Evolutionary conservation across 2,888 invertebrate genomes (phyloP), one percentile per base, ranked within the genome.

Genomic region (Trichopoda pennipes): DNA sequence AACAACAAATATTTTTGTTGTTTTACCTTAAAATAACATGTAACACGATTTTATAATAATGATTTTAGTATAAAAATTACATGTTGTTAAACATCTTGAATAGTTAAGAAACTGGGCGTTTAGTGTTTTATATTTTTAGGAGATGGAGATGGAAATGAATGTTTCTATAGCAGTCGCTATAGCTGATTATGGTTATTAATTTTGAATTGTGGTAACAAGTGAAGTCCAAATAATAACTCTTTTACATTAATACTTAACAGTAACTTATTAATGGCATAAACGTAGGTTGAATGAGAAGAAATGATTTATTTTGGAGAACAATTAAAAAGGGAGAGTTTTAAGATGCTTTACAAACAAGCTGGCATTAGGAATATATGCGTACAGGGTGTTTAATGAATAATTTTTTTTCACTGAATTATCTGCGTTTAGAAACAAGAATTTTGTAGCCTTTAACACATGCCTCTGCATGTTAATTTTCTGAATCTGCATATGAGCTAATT

Each of bases 31-130:
- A 64, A 80, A 74, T 80, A 63, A 44, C 55, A 58, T 51, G 69
- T 74, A 64, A 19, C 56, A 10, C n/a, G 44, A 1, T n/a, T 60
- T 38, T 53, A 7, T 56, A 44, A 60, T 61, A 58, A 69, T 76
- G 42, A 60, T 73, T n/a, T n/a, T 73, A 77, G 77, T 73, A 74
- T 53, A 60, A 60, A 74, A 82, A 79, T 75, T 79, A 75, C 75
- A 75, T 56, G 66, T 60, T 81, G 55, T 68, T 61, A 68, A 76
- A 53, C 66, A 76, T 76, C 47, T 81, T 68, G n/a, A 64, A 76
- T 66, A 44, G 32, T 17, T 32, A 64, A 10, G 10, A 64, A 63
- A 44, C 23, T 66, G 53, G 66, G 58, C 47, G 23, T 79, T 32
- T 16, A 23, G 32, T 19, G 28, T 73, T 42, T 42, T 23, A 12